phyloP scores from a whole-genome alignment of 2,113 vertebrate genomes.

The Aldabrachelys gigantea region DNA sequence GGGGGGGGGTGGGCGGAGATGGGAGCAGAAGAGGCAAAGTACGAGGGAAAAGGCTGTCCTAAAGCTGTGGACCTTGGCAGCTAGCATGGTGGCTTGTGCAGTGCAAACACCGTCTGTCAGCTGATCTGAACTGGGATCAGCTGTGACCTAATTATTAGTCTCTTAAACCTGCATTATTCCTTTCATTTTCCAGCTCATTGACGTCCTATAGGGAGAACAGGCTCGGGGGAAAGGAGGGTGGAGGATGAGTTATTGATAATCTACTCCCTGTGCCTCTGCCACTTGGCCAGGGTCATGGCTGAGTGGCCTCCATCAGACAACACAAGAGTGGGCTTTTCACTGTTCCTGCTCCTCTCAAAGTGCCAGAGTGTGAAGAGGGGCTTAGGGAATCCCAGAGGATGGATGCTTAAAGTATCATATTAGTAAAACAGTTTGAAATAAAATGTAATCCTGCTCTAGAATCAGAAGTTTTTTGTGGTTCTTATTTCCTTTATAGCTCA shows the following conservation, averaged over 20 bases:
- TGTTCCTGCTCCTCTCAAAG: constrained; percentile 29
- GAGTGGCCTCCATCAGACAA: constrained; percentile 55
- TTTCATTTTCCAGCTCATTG: constrained; percentile 87
- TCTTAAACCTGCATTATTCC: constrained; percentile 81
- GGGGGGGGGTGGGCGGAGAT: not conserved
- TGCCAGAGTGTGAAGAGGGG: not conserved
- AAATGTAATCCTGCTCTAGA: not conserved
- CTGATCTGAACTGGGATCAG: constrained; percentile 79
- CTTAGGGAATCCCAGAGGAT: not conserved
- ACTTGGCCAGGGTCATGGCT: constrained; percentile 74
- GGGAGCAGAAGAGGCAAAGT: not conserved
- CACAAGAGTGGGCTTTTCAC: constrained; percentile 59
- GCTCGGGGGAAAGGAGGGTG: constrained; percentile 55
- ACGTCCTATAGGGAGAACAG: constrained; percentile 56
- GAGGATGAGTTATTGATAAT: constrained; percentile 76
- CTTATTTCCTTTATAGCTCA: not conserved
- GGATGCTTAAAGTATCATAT: not conserved
- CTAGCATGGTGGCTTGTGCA: constrained; percentile 28
- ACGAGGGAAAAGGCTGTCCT: constrained; percentile 10
- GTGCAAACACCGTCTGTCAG: constrained; percentile 78
- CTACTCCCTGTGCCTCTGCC: constrained; percentile 70
- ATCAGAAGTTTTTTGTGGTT: not conserved
- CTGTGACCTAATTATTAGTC: constrained; percentile 85
- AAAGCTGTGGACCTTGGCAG: constrained; percentile 22
- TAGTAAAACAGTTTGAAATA: not conserved